Evolutionary conservation across 2,113 vertebrate genomes (phyloP), one percentile per base, ranked within the genome.

Genomic region (Clarias gariepinus): DNA sequence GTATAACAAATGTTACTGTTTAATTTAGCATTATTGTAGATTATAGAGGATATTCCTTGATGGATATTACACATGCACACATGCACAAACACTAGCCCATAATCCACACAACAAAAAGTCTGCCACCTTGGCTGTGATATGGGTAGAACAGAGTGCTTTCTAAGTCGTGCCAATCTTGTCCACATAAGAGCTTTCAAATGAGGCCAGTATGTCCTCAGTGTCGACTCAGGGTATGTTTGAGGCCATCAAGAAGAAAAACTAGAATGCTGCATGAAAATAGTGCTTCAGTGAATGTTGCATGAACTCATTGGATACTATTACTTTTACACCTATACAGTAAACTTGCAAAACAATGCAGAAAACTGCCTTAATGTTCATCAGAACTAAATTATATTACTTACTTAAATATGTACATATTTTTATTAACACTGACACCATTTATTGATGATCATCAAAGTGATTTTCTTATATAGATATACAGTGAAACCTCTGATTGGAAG

Each of bases 131-230:
- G 10, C 36, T 52, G 66, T 66, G 58, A 83, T n/a, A n/a, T 84
- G 76, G 76, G 60, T 66, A 36, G 58, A 82, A 77, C 86, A 84
- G 15, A 61, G 25, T 63, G 58, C 76, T 74, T 64, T 28, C 66
- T 58, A 66, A 80, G 83, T 57, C 66, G 55, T 80, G n/a, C 36
- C 82, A 78, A 23, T 33, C 57, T 64, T 81, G 57, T 86, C 63
- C 63, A 73, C 57, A 79, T 55, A 83, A 79, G 64, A 58, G 79
- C 60, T 52, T 58, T 86, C 58, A 89, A 87, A 86, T 71, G 83
- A 87, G 83, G 74, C 60, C 83, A 87, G 83, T 86, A 47, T 86
- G 73, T 85, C 73, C 85, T 85, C 47, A 30, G 63, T 79, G 69
- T 64, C 68, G 64, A 79, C 82, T 16, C 28, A 28, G 47, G 12